These are phyloP conservation scores for Balaenoptera acutorostrata DNA, from an alignment of 2,113 vertebrate genomes.

Conservation along the genomic window DNA sequence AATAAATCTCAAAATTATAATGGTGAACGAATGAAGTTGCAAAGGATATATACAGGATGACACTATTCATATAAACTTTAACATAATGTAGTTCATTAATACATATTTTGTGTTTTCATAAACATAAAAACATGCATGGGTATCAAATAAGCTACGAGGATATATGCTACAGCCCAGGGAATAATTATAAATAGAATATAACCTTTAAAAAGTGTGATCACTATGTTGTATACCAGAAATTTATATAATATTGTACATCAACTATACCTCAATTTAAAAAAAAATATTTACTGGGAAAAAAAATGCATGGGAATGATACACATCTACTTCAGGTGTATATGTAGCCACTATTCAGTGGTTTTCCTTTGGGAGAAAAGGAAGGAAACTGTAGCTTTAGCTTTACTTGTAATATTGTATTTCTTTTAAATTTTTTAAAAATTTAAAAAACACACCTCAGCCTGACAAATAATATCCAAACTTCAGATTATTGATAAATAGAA, in stretches of 20 bases:
- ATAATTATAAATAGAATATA: background rate
- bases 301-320: background rate
- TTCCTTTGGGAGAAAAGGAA: background rate
- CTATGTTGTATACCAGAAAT: background rate
- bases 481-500: background rate
- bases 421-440: background rate
- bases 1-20: conserved; percentile 19
- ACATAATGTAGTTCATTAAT: background rate
- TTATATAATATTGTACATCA: background rate
- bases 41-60: background rate
- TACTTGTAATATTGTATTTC: background rate
- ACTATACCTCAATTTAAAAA: too few species aligned
- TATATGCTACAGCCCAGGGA: background rate
- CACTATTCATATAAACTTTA: background rate
- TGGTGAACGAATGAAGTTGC: background rate
- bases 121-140: background rate
- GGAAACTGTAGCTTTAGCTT: background rate
- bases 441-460: background rate
- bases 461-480: background rate
- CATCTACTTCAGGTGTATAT: background rate
- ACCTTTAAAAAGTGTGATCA: background rate
- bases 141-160: background rate
- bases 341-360: background rate
- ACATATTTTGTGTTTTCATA: background rate
- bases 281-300: too few species aligned